Evolutionary conservation across 53 echinoderm and acorn worm genomes (phyloP), one percentile per base, ranked within the genome.

Genomic region (Zoroaster sp.): DNA sequence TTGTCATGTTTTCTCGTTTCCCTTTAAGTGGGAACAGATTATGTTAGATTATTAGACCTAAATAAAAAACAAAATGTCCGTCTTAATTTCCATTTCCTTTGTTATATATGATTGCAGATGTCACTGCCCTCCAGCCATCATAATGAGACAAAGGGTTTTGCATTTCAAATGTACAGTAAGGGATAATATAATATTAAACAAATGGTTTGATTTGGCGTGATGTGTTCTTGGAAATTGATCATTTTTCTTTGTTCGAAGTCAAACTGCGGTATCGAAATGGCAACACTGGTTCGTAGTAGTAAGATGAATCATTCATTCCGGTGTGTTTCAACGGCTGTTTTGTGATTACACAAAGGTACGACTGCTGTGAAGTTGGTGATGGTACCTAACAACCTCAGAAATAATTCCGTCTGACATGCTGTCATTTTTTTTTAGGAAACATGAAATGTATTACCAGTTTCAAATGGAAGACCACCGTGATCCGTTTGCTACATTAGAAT

Each of bases 181-280:
- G n/a, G n/a, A n/a, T n/a, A n/a, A 33, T 36, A 69, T 36, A 36
- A 35, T 17, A 35, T 69, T 35, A 69, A 40, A 73, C 41, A 76
- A 76, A 33, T 51, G 46, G 76, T n/a, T 47, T 46, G 45, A 47
- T 28, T 81, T 39, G 28, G 12, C 9, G 67, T 32, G 33, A 66
- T 81, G 40, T 42, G 28, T 80, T 80, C 55, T 23, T 38, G 80
- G 81, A 81, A 81, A 67, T 42, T 67, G 42, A 25, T 81, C 17
- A 43, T 81, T 78, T n/a, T n/a, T 43, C 80, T 80, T 80, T 80
- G 80, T 80, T 54, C 80, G 40, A 65, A 39, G 80, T 80, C 80
- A 80, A n/a, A 63, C 40, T 20, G 59, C 52, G 20, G 20, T 8
- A n/a, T n/a, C 21, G 4, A 81, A 55, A 15, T 36, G 81, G 63